Evolutionary conservation across 2,113 vertebrate species (phyloP).

Genomic region (Mobula birostris): DNA sequence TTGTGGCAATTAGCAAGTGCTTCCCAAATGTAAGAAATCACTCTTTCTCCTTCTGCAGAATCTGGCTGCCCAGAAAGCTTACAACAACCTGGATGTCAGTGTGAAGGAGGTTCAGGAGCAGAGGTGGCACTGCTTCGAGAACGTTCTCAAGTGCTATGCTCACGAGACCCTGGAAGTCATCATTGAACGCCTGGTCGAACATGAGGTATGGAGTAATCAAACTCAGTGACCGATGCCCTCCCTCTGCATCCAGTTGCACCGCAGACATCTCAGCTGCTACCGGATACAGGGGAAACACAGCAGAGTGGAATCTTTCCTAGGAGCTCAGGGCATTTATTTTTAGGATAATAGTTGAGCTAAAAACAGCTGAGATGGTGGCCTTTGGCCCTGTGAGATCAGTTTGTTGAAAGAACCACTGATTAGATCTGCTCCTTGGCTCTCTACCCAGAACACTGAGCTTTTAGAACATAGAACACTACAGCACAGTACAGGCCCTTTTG

Average conservation of each 20-base stretch:
- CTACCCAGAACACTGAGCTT: too few relatives aligned
- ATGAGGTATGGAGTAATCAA: conserved; percentile 61
- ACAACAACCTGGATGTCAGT: conserved; percentile 81
- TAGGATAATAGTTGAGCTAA: too few relatives aligned
- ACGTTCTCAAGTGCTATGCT: conserved; percentile 80
- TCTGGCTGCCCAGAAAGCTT: conserved; percentile 82
- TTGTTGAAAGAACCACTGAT: too few relatives aligned
- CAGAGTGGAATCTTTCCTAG: neutral
- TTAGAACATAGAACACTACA: too few relatives aligned
- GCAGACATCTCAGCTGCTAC: neutral
- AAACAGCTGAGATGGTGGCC: too few relatives aligned
- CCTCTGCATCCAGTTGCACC: too few relatives aligned
- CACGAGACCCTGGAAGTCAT: conserved; percentile 73
- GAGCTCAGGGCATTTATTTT: neutral
- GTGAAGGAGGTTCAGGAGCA: conserved; percentile 69
- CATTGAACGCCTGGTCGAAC: conserved; percentile 72
- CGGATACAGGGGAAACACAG: neutral
- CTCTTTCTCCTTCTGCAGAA: conserved; percentile 51
- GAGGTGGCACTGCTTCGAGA: conserved; percentile 67
- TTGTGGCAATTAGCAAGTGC: neutral
- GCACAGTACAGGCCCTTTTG: too few relatives aligned
- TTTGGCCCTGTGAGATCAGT: too few relatives aligned
- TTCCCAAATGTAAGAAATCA: neutral
- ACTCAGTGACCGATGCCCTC: neutral
- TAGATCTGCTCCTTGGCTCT: too few relatives aligned